Conservation (phyloP, 1,140 invertebrate genomes). For the Eufriesea mexicana region DNA sequence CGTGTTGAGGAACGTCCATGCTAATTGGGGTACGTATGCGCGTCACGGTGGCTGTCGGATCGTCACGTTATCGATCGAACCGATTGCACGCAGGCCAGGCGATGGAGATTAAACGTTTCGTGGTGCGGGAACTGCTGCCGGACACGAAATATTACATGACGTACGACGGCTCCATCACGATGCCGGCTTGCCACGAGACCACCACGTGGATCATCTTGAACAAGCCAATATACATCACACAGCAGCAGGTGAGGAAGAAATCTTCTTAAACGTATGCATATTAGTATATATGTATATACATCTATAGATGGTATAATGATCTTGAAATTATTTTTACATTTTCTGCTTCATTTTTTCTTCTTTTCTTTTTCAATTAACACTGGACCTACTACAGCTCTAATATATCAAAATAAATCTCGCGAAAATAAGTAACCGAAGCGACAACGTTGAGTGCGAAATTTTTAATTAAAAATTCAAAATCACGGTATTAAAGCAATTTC, state of each 20-base stretch:
- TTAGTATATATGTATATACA: background rate
- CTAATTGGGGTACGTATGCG: conserved; percentile 55
- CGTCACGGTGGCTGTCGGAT: conserved; percentile 58
- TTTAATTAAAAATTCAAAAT: too few relatives aligned
- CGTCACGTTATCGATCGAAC: conserved; percentile 76
- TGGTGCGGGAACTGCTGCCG: conserved; percentile 92
- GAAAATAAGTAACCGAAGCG: too few relatives aligned
- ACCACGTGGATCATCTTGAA: conserved; percentile 98
- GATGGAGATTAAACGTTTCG: conserved; percentile 90
- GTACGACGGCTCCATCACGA: conserved; percentile 97
- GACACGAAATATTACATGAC: conserved; percentile 98
- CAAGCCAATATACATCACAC: conserved; percentile 97
- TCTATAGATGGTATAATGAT: too few relatives aligned
- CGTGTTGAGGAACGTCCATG: conserved; percentile 26
- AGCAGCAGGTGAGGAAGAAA: conserved; percentile 91
- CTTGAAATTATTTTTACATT: too few relatives aligned
- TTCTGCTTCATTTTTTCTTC: too few relatives aligned
- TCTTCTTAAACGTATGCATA: background rate
- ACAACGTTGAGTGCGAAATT: too few relatives aligned
- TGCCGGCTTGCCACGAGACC: conserved; percentile 95
- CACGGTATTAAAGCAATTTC: too few relatives aligned
- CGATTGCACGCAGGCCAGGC: conserved; percentile 86
- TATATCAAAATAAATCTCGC: too few relatives aligned
- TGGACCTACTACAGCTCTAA: too few relatives aligned
- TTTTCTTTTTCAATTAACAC: too few relatives aligned